phyloP scores from a whole-genome alignment of 37 sponge, comb jelly and placozoan species.

The Chondrilla cf. caribensis region DNA sequence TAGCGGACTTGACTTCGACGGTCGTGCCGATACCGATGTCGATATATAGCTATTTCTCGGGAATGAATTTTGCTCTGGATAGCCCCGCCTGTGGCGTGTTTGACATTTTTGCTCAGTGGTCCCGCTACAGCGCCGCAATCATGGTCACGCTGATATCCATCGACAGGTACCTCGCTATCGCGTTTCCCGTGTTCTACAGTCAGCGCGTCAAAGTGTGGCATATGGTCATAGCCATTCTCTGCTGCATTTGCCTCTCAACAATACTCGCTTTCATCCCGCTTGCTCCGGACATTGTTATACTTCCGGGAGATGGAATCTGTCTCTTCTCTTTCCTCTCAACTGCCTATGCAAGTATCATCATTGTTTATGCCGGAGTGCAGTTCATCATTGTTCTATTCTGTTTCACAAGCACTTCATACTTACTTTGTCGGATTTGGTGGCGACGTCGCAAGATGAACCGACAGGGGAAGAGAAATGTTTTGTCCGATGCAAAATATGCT shows the following conservation, averaged over 20 bases:
- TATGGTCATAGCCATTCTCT: slow-evolving; percentile 22
- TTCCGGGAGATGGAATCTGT: slow-evolving; percentile 38
- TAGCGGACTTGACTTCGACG: slow-evolving; percentile 55
- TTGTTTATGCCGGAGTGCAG: slow-evolving; percentile 51
- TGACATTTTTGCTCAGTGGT: slow-evolving; percentile 47
- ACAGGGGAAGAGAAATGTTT: slow-evolving; percentile 29
- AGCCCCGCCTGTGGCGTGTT: slow-evolving; percentile 38
- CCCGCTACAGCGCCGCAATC: slow-evolving; percentile 55
- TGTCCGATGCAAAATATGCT: not conserved
- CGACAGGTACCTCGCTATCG: slow-evolving; percentile 78
- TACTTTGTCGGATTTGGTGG: slow-evolving; percentile 32
- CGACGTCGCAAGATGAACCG: slow-evolving; percentile 45
- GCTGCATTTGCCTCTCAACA: slow-evolving; percentile 26
- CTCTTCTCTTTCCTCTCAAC: slow-evolving; percentile 46
- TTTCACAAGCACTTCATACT: slow-evolving; percentile 33
- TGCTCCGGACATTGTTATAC: slow-evolving; percentile 14
- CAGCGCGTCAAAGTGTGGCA: slow-evolving; percentile 23
- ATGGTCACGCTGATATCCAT: slow-evolving; percentile 65
- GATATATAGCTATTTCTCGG: slow-evolving; percentile 37
- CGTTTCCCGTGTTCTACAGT: slow-evolving; percentile 63
- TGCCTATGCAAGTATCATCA: slow-evolving; percentile 48
- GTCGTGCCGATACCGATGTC: slow-evolving; percentile 60
- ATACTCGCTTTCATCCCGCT: slow-evolving; percentile 51
- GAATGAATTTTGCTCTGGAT: slow-evolving; percentile 10
- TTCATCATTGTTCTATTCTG: slow-evolving; percentile 54